Base-by-base conservation (phyloP, 2,888 invertebrate genomes). In the Leucophenga montana region DNA sequence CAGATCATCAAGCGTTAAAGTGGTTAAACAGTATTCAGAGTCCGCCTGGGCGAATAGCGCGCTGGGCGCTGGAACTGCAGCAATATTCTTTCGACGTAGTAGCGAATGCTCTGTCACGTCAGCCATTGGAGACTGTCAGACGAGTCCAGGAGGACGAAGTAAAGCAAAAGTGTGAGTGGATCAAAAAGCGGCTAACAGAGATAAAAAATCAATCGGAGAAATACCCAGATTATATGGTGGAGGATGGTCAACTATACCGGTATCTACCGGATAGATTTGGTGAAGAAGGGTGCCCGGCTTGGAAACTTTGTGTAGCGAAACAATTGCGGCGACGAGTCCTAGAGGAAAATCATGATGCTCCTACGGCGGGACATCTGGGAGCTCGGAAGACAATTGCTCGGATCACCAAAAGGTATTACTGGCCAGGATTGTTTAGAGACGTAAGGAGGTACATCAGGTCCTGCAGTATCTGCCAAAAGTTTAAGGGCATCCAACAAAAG, bases 1-100 rank as follows among this genome's bases (percentile, higher is more conserved):
- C 74, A 3, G 73, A 78, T 13, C 75, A 78, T 27, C 54, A 53
- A 1, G 69, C 74, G 0, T 44, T 76, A 8, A 72, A 71, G 4
- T 75, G 73, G 75, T 13, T 76, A 0, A 65, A 75, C 39, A 56
- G 64, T 0, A 39, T 75, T 1, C 54, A 74, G 3, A 74, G 50
- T 16, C 73, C 75, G 0, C 39, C 69, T 0, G 72, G 73, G 0
- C 66, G 74, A 14, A 18, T 77, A 0, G 75, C 71, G 1, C 57
- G 73, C 0, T 76, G 75, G 72, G 72, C 72, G 0, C 20, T 74
- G 0, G 71, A 75, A 18, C 22, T 76, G 0, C 69, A 75, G 14
- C 72, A 75, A 18, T 74, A 67, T 4, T 48, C 53, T 1, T 76
- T 71, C 39, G 22, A 46, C 0, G 65, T 69, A 0, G 66, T 73